These are phyloP conservation scores for Conus canariensis DNA, from an alignment of 2,888 invertebrate genomes.

Conservation along the genomic window DNA sequence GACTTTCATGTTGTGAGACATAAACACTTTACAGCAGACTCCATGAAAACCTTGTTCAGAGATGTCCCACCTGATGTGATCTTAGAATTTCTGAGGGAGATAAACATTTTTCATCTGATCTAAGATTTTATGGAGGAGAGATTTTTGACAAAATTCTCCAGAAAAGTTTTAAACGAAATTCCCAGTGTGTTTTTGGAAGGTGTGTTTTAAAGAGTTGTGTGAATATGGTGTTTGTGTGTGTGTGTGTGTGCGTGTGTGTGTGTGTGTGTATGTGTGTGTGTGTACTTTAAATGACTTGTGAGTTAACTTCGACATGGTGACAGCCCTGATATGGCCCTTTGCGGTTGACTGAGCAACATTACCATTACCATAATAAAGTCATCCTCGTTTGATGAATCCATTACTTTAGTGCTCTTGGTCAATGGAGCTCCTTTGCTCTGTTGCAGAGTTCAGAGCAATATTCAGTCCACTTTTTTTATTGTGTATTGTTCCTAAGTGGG, in stretches of 20 bases:
- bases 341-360: neutral
- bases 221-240: neutral
- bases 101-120: too few species aligned
- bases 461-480: too few species aligned
- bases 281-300: neutral
- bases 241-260: conserved; percentile 9
- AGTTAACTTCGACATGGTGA: neutral
- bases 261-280: conserved; percentile 24
- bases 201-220: neutral
- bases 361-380: too few species aligned
- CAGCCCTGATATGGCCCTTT: neutral
- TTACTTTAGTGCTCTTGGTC: neutral
- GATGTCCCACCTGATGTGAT: too few species aligned
- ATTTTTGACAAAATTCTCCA: too few species aligned
- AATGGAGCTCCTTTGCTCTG: neutral
- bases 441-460: neutral
- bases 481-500: too few species aligned
- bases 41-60: too few species aligned
- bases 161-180: too few species aligned
- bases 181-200: neutral
- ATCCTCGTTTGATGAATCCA: neutral
- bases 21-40: too few species aligned
- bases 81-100: too few species aligned
- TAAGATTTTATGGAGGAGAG: too few species aligned
- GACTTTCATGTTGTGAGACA: too few species aligned